Percentiles rank a stretch among this genome's conserved stretches.
These are phyloP conservation scores for Dendrolimus punctatus DNA, from an alignment of 1,140 invertebrate species.

Conservation along the genomic window DNA sequence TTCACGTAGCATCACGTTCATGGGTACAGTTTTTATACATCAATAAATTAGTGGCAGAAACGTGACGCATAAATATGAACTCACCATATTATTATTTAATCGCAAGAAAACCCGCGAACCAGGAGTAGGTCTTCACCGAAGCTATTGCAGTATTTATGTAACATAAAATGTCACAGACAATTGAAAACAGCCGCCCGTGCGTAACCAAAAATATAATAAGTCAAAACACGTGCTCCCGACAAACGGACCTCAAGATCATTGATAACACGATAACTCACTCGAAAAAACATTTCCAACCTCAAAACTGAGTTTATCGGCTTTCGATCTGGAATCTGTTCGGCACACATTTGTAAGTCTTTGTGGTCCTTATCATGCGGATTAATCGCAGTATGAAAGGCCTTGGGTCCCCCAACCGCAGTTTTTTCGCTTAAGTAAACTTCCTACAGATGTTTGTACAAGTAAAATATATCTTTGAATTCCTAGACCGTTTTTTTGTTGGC, in stretches of 20 bases:
- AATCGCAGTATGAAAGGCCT: slow-evolving; percentile 53
- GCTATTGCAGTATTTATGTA: slow-evolving; percentile 1
- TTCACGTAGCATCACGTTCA: too few species aligned
- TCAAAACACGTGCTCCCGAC: slow-evolving; percentile 54
- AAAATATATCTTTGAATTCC: slow-evolving; percentile 2
- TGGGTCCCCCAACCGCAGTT: slow-evolving; percentile 40
- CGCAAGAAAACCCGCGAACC: too few species aligned
- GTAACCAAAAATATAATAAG: slow-evolving; percentile 41
- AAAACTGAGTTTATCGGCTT: slow-evolving; percentile 60
- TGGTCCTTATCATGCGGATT: slow-evolving; percentile 58
- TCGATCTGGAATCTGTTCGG: slow-evolving; percentile 60
- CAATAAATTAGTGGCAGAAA: too few species aligned
- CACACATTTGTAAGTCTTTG: slow-evolving; percentile 61
- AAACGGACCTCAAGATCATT: slow-evolving; percentile 30
- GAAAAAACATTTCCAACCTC: slow-evolving; percentile 48
- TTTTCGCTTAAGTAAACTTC: slow-evolving; percentile 51
- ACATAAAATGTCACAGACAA: slow-evolving; percentile 25
- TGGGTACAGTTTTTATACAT: too few species aligned
- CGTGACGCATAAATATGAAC: too few species aligned
- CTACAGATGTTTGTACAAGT: slow-evolving; percentile 25
- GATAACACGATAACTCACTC: slow-evolving; percentile 35
- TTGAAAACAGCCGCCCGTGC: slow-evolving; percentile 18
- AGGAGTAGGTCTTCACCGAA: too few species aligned
- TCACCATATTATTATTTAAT: too few species aligned
- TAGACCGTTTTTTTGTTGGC: background rate